Base-by-base conservation (phyloP, 2,797 vertebrate genomes). In the Xenops minutus region DNA sequence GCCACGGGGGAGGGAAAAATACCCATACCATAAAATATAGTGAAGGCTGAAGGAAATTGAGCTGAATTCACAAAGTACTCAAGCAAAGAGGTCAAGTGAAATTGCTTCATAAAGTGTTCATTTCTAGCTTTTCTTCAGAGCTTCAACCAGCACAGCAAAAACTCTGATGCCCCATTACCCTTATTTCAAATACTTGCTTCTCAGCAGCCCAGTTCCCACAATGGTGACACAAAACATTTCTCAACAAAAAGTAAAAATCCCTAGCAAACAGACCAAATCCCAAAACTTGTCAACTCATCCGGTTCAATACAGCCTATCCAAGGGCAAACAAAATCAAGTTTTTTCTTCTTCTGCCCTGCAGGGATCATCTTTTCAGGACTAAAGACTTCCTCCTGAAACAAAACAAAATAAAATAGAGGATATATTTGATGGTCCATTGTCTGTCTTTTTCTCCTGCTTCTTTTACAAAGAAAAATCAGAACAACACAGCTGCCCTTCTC, bases 91-190 rank as follows among this genome's bases (percentile, higher is more conserved):
- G 69, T 93, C 81, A 89, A 73, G 24, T 82, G 61, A 95, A 95
- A 91, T 80, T 81, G 43, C 43, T 89, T 17, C 37, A 68, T 79
- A 32, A 93, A 94, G 15, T 55, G 26, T 49, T 81, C 64, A 80
- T 94, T 95, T 86, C 75, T 79, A 92, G 30, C 44, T 54, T 91
- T 95, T 96, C 36, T 94, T 56, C 62, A 84, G 71, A 71, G n/a
- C 43, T 82, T 85, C 75, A 89, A 58, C 52, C 49, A 90, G 62
- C 89, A 85, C 43, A 81, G 56, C 46, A 62, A 88, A 85, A 91
- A 17, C 23, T 72, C 75, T 82, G 67, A 88, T 92, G 67, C 61
- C 30, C 69, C 72, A 79, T 93, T 93, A 90, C 63, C 61, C 21
- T 58, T 78, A 41, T 86, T 91, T 94, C 88, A 91, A 85, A 81